Base-by-base conservation (phyloP, 2,888 invertebrate genomes). In the Mythimna loreyi region DNA sequence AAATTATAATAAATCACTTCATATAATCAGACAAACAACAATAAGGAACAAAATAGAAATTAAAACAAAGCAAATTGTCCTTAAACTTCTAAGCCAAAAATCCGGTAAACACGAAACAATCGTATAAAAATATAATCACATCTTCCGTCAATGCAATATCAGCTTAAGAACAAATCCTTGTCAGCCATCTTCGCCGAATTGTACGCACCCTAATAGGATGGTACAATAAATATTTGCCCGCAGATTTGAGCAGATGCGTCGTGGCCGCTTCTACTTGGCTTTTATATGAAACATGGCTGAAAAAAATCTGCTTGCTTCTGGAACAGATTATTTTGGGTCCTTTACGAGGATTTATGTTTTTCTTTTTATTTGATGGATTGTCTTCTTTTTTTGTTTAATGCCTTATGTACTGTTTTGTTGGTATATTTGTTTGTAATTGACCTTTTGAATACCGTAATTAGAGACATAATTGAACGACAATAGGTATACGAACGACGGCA, bases 211-310 rank as follows among this genome's bases (percentile, higher is more conserved):
- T 83, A 84, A 84, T 80, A 75, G 78, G 78, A 79, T 33, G 80
- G 82, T 81, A 87, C 83, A 86, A 88, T 90, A 93, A 92, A 92
- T 92, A 92, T 93, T 91, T 91, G 90, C 88, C 72, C 85, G 72
- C 76, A 89, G 91, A 90, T 92, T 88, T 89, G 85, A 89, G 74
- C 91, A 92, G 91, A 92, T 91, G 92, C 91, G 90, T 85, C 87
- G 87, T 86, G 86, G 86, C 78, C 68, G 61, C 50, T 72, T 77
- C 67, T 57, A 55, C 80, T 75, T 74, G 53, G 70, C 67, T 86
- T 80, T 84, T 80, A 82, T 86, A 85, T 83, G 80, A 81, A 86
- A 86, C 81, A 82, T 78, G 80, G 57, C 71, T 70, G 69, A 85
- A 81, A 75, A 81, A 82, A 73, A 77, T 72, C 80, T 33, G 55